Evolutionary conservation across 2,888 invertebrate genomes (phyloP).

Genomic region (Oxycera nigricornis): DNA sequence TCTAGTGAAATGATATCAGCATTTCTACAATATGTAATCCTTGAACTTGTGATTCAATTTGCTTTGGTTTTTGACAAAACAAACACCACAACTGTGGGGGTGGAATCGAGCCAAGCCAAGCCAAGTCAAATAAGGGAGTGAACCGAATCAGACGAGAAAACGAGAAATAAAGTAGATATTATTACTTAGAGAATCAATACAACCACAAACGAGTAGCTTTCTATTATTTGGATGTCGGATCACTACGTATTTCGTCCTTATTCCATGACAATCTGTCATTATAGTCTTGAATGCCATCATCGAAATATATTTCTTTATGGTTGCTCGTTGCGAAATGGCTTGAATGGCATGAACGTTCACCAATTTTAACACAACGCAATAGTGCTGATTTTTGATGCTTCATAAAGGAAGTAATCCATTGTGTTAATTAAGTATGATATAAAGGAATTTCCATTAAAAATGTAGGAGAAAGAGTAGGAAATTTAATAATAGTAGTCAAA

Average conservation of each 20-base stretch:
- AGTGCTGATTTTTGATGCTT: not conserved
- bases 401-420: too few relatives aligned
- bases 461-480: too few relatives aligned
- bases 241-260: not conserved
- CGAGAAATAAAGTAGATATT: not conserved
- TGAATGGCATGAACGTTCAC: too few relatives aligned
- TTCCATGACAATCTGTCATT: not conserved
- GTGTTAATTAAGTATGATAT: too few relatives aligned
- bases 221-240: not conserved
- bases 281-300: too few relatives aligned
- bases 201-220: not conserved
- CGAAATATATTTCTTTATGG: too few relatives aligned
- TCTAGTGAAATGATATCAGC: not conserved
- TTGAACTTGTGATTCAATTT: slow-evolving; percentile 30
- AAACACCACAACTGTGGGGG: too few relatives aligned
- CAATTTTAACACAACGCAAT: too few relatives aligned
- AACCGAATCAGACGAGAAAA: not conserved
- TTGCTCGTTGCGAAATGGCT: too few relatives aligned
- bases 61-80: not conserved
- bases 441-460: too few relatives aligned
- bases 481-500: too few relatives aligned
- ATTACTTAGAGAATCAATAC: not conserved
- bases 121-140: not conserved
- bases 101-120: too few relatives aligned
- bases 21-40: slow-evolving; percentile 7